A percentile compares a stretch with the other conserved stretches of the same genome.
Evolutionary conservation across 2,888 invertebrate genomes (phyloP).

Genomic region (Philhelius pedissequus): DNA sequence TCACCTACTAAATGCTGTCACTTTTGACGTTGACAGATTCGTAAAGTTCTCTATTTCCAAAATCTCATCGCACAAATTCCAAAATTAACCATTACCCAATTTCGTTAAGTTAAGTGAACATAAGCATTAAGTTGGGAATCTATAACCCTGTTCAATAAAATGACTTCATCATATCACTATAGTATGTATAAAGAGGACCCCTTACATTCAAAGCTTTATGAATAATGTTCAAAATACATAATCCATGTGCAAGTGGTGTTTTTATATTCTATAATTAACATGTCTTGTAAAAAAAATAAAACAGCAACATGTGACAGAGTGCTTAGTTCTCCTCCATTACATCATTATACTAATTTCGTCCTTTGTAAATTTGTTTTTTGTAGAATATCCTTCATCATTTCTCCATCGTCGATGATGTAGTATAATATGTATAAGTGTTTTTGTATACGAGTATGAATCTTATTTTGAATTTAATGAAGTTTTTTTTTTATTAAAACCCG

Average conservation of each 20-base stretch:
- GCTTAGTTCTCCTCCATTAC: background rate
- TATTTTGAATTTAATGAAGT: background rate
- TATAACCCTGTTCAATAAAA: no score
- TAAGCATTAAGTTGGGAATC: no score
- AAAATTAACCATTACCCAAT: no score
- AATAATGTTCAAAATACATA: background rate
- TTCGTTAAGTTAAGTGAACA: no score
- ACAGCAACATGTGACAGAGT: background rate
- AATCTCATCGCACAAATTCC: no score
- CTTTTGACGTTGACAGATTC: no score
- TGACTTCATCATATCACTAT: no score
- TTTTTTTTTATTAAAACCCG: background rate
- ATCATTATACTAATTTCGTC: background rate
- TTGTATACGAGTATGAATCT: background rate
- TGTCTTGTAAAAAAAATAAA: background rate
- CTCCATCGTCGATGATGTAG: background rate
- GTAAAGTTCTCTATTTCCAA: no score
- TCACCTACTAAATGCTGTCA: no score
- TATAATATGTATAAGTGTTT: background rate
- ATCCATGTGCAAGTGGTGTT: no score
- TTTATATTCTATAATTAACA: background rate
- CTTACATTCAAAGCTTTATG: no score
- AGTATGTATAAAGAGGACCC: no score
- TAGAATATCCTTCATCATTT: background rate
- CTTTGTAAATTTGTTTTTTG: background rate